These are phyloP conservation scores for Pardosa pseudoannulata DNA, from an alignment of 2,888 invertebrate genomes.

Conservation along the genomic window DNA sequence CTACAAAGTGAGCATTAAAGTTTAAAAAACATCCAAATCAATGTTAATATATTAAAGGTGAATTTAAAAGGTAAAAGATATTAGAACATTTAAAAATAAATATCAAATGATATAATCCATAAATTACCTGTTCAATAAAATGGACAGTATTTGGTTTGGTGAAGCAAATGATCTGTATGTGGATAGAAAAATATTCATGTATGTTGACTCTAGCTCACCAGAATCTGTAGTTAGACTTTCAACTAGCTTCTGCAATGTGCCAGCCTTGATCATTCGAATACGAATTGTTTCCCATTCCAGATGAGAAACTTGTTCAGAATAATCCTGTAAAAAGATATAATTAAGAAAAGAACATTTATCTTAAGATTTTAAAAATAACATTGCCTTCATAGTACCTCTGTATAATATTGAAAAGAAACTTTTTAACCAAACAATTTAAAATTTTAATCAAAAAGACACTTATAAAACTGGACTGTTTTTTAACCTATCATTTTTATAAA, in stretches of 20 bases:
- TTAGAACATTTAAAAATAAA: too few species aligned
- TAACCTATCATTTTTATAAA: too few species aligned
- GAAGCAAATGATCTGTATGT: slow-evolving; percentile 95
- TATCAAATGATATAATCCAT: too few species aligned
- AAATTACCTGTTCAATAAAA: slow-evolving; percentile 82
- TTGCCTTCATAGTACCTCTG: not conserved
- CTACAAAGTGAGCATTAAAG: too few species aligned
- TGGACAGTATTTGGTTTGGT: slow-evolving; percentile 88
- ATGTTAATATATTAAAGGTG: too few species aligned
- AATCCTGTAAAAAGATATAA: slow-evolving; percentile 36
- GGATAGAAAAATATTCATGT: slow-evolving; percentile 97
- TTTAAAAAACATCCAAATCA: too few species aligned
- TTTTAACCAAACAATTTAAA: not conserved
- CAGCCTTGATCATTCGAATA: slow-evolving; percentile 95
- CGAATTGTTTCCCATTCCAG: slow-evolving; percentile 99
- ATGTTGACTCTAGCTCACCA: slow-evolving; percentile 97
- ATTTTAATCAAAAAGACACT: too few species aligned
- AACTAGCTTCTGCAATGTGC: slow-evolving; percentile 93
- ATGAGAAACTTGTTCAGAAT: slow-evolving; percentile 74
- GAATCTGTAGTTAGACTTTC: slow-evolving; percentile 95
- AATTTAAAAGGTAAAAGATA: too few species aligned
- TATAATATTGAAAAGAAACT: not conserved
- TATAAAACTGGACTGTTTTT: too few species aligned
- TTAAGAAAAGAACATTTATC: too few species aligned
- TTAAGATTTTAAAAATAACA: too few species aligned